phyloP scores from a whole-genome alignment of 2,113 vertebrate species.

The Syngnathus floridae region DNA sequence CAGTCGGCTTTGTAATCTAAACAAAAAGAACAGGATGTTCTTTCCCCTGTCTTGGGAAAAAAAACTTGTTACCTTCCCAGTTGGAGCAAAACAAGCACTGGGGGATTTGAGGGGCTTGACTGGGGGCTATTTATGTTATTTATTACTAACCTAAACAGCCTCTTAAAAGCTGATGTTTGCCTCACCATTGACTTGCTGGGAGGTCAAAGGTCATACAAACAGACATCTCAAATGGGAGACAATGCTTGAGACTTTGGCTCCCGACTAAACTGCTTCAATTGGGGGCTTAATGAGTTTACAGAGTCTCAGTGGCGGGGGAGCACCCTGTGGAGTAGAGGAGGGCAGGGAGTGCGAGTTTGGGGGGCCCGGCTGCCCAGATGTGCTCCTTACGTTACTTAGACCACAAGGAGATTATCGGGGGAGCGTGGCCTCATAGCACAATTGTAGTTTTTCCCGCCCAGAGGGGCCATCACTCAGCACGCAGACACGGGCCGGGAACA shows the following conservation, averaged over 20 bases:
- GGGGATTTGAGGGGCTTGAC: slow-evolving; percentile 18
- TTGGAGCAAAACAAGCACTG: slow-evolving; percentile 26
- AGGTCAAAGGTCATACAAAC: slow-evolving; percentile 64
- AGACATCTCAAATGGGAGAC: slow-evolving; percentile 34
- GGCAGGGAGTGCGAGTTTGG: slow-evolving; percentile 21
- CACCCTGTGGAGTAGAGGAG: slow-evolving; percentile 6
- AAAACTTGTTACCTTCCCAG: background rate
- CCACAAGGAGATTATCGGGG: slow-evolving; percentile 19
- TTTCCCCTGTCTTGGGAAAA: background rate
- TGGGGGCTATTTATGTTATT: slow-evolving; percentile 2
- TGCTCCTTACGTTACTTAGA: slow-evolving; percentile 29
- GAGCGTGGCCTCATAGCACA: slow-evolving; percentile 32
- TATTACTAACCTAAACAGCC: slow-evolving; percentile 19
- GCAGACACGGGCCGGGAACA: background rate
- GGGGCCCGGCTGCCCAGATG: slow-evolving; percentile 45
- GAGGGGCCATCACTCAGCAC: slow-evolving; percentile 10
- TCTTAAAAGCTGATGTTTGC: slow-evolving; percentile 44
- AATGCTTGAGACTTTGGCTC: slow-evolving; percentile 22
- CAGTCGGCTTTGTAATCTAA: background rate
- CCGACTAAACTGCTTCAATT: slow-evolving; percentile 39
- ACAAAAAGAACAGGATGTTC: background rate
- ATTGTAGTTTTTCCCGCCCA: slow-evolving; percentile 11
- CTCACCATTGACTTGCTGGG: background rate
- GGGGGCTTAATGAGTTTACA: slow-evolving; percentile 52
- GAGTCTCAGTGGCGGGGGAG: slow-evolving; percentile 14